These are phyloP conservation scores for Thalassophryne amazonica DNA, from an alignment of 2,797 vertebrate species.

Conservation along the genomic window DNA sequence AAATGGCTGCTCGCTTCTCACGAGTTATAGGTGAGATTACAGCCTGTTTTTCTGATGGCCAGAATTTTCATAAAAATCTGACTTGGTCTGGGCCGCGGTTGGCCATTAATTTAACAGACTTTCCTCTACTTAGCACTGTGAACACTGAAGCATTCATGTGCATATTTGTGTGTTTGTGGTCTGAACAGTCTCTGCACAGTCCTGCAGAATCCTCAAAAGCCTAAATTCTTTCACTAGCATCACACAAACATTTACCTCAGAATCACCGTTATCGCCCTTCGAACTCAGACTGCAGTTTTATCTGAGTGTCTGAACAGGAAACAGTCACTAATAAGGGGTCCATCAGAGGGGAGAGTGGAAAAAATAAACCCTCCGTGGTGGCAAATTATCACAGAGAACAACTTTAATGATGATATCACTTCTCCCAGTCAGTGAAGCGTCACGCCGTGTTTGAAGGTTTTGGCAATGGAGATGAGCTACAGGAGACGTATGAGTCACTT, in stretches of 20 bases:
- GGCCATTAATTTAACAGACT: slow-evolving; percentile 1
- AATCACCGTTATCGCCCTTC: slow-evolving; percentile 1
- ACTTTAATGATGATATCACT: slow-evolving; percentile 42
- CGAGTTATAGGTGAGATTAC: slow-evolving; percentile 23
- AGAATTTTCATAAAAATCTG: slow-evolving; percentile 16
- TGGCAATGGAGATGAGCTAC: slow-evolving; percentile 33
- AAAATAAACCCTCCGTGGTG: slow-evolving; percentile 25
- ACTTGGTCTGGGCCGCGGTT: not conserved
- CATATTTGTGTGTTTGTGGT: slow-evolving; percentile 5
- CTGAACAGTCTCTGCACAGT: slow-evolving; percentile 1
- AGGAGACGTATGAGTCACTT: slow-evolving; percentile 40
- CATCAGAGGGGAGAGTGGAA: slow-evolving; percentile 20
- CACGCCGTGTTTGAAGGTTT: slow-evolving; percentile 8
- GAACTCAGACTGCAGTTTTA: slow-evolving; percentile 41
- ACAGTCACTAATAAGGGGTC: slow-evolving; percentile 13
- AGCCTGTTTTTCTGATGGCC: slow-evolving; percentile 19
- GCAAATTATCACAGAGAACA: slow-evolving; percentile 36
- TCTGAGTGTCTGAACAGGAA: slow-evolving; percentile 16
- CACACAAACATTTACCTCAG: not conserved
- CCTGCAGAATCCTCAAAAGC: too few species aligned
- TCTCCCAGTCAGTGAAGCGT: slow-evolving; percentile 27
- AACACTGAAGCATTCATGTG: not conserved
- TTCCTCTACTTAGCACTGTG: slow-evolving; percentile 1
- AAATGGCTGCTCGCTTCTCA: slow-evolving; percentile 5
- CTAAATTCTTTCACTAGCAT: slow-evolving; percentile 9